These are phyloP conservation scores for Leptodactylus fallax DNA, from an alignment of 2,797 vertebrate genomes.

Conservation along the genomic window DNA sequence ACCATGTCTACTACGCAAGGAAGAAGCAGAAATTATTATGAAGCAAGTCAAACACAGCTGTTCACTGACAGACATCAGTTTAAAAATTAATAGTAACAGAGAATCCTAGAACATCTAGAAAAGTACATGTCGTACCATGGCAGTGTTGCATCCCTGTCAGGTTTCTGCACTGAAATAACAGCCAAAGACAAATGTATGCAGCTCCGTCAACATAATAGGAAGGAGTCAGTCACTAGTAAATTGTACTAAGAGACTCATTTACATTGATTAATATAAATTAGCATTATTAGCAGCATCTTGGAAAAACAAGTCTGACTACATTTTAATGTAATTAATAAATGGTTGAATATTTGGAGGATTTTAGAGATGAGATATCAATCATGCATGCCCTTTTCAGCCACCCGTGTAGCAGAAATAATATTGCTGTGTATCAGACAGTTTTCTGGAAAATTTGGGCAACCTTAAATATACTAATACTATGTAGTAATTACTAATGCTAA, in stretches of 20 bases:
- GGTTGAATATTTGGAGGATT: slow-evolving; percentile 15
- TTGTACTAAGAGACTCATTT: slow-evolving; percentile 48
- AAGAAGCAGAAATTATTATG: background rate
- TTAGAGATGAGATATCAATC: slow-evolving; percentile 27
- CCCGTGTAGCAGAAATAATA: background rate
- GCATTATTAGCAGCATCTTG: slow-evolving; percentile 32
- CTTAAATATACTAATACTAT: background rate
- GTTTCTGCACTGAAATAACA: slow-evolving; percentile 36
- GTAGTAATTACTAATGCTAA: background rate
- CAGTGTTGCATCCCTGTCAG: slow-evolving; percentile 12
- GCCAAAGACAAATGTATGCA: slow-evolving; percentile 48
- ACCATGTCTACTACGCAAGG: too few species aligned
- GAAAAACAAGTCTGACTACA: slow-evolving; percentile 33
- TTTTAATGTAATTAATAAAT: slow-evolving; percentile 58
- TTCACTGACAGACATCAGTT: slow-evolving; percentile 46
- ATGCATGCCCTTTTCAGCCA: slow-evolving; percentile 14
- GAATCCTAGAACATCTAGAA: slow-evolving; percentile 55
- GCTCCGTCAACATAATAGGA: slow-evolving; percentile 39
- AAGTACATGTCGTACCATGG: slow-evolving; percentile 49
- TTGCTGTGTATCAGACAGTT: background rate
- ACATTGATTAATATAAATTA: slow-evolving; percentile 57
- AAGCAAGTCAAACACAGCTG: background rate
- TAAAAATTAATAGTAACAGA: slow-evolving; percentile 48
- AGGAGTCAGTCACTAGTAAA: slow-evolving; percentile 33
- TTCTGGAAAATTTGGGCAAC: background rate